A percentile compares a stretch with the other conserved stretches of the same genome.
These are phyloP conservation scores for Andrena dorsata DNA, from an alignment of 2,888 invertebrate species.

Conservation along the genomic window DNA sequence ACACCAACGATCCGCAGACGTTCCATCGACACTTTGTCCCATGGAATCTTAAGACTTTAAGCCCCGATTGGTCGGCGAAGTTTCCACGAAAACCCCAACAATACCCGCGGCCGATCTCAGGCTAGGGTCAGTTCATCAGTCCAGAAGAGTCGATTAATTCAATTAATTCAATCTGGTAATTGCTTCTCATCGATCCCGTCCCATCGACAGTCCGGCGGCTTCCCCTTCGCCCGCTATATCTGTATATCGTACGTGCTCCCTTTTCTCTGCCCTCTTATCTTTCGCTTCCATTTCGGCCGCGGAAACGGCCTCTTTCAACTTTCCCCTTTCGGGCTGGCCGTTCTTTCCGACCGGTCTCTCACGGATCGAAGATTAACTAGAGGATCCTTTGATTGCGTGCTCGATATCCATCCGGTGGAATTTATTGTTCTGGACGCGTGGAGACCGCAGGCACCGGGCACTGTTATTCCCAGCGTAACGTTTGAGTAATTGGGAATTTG, in stretches of 20 bases:
- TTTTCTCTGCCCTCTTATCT: slow-evolving; percentile 52
- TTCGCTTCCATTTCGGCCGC: slow-evolving; percentile 31
- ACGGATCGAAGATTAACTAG: slow-evolving; percentile 10
- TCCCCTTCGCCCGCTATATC: slow-evolving; percentile 33
- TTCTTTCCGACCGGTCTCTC: not conserved
- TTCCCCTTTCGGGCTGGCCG: slow-evolving; percentile 17
- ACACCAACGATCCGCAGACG: not conserved
- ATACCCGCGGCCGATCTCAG: slow-evolving; percentile 57
- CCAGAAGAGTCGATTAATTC: slow-evolving; percentile 70
- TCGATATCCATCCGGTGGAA: slow-evolving; percentile 15
- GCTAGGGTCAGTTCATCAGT: slow-evolving; percentile 55
- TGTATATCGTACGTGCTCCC: slow-evolving; percentile 40
- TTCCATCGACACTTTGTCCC: slow-evolving; percentile 34
- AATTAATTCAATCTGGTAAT: slow-evolving; percentile 74
- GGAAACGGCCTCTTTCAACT: slow-evolving; percentile 49
- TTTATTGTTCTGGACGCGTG: slow-evolving; percentile 5
- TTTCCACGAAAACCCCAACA: slow-evolving; percentile 64
- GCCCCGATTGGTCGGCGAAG: slow-evolving; percentile 41
- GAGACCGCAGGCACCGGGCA: too few relatives aligned
- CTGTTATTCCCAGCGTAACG: not conserved
- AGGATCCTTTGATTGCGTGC: not conserved
- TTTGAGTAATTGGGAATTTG: not conserved
- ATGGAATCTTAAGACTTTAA: slow-evolving; percentile 52
- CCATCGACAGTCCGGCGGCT: slow-evolving; percentile 19
- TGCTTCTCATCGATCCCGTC: slow-evolving; percentile 69